Evolutionary conservation across 2,888 invertebrate genomes (phyloP).

Genomic region (Tetramorium bicarinatum): DNA sequence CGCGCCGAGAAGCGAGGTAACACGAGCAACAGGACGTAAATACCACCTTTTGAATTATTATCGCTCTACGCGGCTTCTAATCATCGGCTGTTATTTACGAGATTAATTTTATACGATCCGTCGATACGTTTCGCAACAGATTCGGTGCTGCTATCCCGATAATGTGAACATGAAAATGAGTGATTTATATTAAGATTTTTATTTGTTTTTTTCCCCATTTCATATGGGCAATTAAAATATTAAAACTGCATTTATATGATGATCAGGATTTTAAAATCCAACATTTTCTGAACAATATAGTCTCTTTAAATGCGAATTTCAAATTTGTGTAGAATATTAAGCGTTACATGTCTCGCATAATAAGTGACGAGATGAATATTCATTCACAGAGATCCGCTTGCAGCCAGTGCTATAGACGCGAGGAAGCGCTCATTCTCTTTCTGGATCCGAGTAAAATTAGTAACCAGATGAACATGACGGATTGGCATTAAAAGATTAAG

Average conservation of each 20-base stretch:
- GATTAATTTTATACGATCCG: constrained; percentile 36
- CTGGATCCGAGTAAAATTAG: constrained; percentile 64
- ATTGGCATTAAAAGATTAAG: constrained; percentile 64
- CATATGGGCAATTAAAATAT: background rate
- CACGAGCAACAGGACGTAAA: constrained; percentile 67
- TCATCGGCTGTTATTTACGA: constrained; percentile 71
- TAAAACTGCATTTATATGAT: background rate
- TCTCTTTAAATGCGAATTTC: background rate
- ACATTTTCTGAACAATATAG: background rate
- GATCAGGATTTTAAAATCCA: background rate
- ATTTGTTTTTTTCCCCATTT: background rate
- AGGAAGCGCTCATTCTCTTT: constrained; percentile 17
- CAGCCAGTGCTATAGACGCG: background rate
- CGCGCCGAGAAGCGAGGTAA: constrained; percentile 60
- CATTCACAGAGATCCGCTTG: background rate
- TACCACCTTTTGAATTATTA: constrained; percentile 73
- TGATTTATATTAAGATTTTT: background rate
- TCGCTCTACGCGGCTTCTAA: constrained; percentile 68
- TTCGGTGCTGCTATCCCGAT: background rate
- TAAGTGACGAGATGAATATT: constrained; percentile 30
- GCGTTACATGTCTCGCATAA: background rate
- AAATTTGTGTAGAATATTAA: constrained; percentile 2
- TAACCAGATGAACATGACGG: constrained; percentile 63
- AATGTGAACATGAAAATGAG: constrained; percentile 5
- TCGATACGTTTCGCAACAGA: background rate